A percentile compares a stretch with the other conserved stretches of the same genome.
phyloP scores from a whole-genome alignment of 35 echinoderm and acorn worm species.

The Ptychodera flava region DNA sequence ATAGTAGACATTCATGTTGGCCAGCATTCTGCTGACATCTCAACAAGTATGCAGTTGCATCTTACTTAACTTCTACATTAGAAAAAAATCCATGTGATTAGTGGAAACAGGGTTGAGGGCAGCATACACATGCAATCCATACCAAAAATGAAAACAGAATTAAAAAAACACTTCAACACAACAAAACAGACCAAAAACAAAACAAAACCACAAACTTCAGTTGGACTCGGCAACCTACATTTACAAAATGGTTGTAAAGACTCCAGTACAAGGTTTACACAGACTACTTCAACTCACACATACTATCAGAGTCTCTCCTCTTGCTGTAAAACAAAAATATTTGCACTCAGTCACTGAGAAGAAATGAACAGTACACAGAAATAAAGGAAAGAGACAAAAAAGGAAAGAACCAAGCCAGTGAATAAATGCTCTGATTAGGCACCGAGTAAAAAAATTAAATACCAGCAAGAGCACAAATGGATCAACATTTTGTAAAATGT shows the following conservation, averaged over 20 bases:
- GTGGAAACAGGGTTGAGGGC: background rate
- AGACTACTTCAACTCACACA: background rate
- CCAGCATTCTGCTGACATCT: constrained; percentile 6
- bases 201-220: too few relatives aligned
- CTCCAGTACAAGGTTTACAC: background rate
- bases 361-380: background rate
- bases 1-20: constrained; percentile 3
- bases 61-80: constrained; percentile 11
- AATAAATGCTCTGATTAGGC: background rate
- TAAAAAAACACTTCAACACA: too few relatives aligned
- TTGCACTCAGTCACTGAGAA: background rate
- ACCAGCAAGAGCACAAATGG: too few relatives aligned
- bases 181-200: too few relatives aligned
- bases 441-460: background rate
- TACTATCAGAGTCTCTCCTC: background rate
- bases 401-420: too few relatives aligned
- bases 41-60: constrained; percentile 2
- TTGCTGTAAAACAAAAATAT: background rate
- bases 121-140: constrained; percentile 5
- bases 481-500: background rate
- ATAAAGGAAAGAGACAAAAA: background rate
- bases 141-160: too few relatives aligned
- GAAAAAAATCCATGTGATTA: constrained; percentile 10
- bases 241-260: background rate
- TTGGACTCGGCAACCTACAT: too few relatives aligned